Evolutionary conservation across 2,888 invertebrate genomes (phyloP), one percentile per base, ranked within the genome.

Genomic region (Byasa hedistus): DNA sequence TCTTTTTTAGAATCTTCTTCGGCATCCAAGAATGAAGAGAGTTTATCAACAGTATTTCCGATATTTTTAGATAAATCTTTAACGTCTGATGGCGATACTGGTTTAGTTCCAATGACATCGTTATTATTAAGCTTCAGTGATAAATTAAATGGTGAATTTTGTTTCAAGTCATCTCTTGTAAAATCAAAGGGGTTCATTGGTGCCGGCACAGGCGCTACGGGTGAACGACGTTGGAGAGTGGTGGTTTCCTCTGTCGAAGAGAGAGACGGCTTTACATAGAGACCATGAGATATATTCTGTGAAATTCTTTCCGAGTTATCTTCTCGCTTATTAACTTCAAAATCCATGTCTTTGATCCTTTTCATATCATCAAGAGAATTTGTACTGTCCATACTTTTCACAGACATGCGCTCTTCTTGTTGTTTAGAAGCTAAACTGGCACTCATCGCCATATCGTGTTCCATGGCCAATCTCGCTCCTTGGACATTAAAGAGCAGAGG

Each of bases 401-500:
- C 89, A 48, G 91, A 91, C 78, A 88, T 80, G 2, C 90, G 82
- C 81, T 89, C 91, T 70, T 85, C 91, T 71, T 86, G 92, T 74
- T 86, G 92, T 69, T 92, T 93, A 27, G 92, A 87, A 10, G 88
- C 84, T 72, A 93, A 88, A 63, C 92, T 93, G 68, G 92, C 87
- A 72, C 92, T 92, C 48, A 93, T 91, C 68, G 92, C 84, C 24
- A 89, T 85, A 57, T 93, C 93, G 36, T 92, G 87, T 78, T 93
- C 92, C 78, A 90, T 86, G 10, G 90, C 89, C 68, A 88, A 76
- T 82, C 93, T 78, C 71, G 91, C 87, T 48, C 90, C 87, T 82
- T 92, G 92, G 3, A 93, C 93, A 44, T 94, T 94, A 73, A 96
- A 95, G 12, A 95, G 83, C 32, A 96, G 82, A 0, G 95, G 94